Percentiles rank a stretch among this genome's conserved stretches.
phyloP scores from a whole-genome alignment of 2,888 invertebrate genomes.

The Galeruca laticollis region DNA sequence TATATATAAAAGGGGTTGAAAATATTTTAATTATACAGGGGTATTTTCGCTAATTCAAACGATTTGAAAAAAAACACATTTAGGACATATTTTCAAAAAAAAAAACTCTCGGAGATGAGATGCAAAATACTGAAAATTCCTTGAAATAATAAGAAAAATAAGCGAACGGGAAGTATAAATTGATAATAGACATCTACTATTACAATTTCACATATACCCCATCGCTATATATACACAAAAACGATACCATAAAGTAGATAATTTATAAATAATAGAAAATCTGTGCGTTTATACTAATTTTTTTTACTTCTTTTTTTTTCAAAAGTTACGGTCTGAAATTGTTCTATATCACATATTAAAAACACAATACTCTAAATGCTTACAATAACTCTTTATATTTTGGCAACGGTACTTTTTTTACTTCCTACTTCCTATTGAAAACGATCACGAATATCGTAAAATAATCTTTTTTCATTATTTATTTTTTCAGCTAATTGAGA shows the following conservation, averaged over 20 bases:
- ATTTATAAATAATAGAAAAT: too few species aligned
- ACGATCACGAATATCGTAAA: neutral
- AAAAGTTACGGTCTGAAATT: neutral
- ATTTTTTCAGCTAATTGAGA: conserved; percentile 18
- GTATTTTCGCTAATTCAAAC: too few species aligned
- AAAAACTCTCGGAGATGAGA: too few species aligned
- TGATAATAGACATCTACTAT: neutral
- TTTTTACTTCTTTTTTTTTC: neutral
- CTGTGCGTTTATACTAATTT: too few species aligned
- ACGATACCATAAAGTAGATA: neutral
- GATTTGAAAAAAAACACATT: too few species aligned
- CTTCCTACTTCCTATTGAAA: neutral
- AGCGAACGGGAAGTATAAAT: too few species aligned
- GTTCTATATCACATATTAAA: conserved; percentile 1
- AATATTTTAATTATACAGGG: too few species aligned
- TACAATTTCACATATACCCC: neutral
- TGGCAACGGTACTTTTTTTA: conserved; percentile 1
- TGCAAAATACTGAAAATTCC: too few species aligned
- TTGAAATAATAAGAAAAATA: too few species aligned
- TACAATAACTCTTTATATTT: conserved; percentile 5
- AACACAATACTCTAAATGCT: conserved; percentile 11
- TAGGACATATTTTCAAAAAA: too few species aligned
- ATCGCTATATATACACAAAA: neutral
- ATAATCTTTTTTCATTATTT: neutral
- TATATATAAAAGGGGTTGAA: too few species aligned